Evolutionary conservation across 2,113 vertebrate genomes (phyloP).

Genomic region (Mirounga angustirostris): DNA sequence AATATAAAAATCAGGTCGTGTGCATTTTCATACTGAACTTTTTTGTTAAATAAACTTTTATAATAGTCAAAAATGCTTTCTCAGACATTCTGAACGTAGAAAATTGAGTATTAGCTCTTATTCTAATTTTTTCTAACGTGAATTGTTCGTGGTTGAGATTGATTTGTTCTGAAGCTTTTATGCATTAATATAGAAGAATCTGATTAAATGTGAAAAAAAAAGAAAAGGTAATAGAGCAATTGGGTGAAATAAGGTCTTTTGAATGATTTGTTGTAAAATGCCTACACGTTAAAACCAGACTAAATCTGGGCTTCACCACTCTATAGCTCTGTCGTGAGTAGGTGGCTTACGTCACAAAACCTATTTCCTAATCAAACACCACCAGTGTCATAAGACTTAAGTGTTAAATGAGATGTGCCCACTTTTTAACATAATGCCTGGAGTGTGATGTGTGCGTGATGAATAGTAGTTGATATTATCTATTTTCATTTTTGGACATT

Average conservation of each 20-base stretch:
- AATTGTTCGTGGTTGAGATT: neutral
- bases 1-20: too few relatives aligned
- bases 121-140: neutral
- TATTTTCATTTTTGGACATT: conserved; percentile 13
- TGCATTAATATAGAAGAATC: neutral
- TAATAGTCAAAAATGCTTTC: conserved; percentile 26
- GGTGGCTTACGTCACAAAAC: neutral
- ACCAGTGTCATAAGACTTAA: neutral
- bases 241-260: neutral
- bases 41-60: too few relatives aligned
- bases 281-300: neutral
- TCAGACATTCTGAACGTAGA: conserved; percentile 16
- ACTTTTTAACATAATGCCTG: neutral
- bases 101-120: neutral
- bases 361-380: neutral
- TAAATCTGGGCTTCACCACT: neutral
- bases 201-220: neutral
- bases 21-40: too few relatives aligned
- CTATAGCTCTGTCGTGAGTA: neutral
- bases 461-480: neutral
- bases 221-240: neutral
- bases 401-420: neutral
- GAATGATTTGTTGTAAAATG: neutral
- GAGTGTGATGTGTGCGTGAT: neutral
- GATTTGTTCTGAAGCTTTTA: neutral